Evolutionary conservation across 2,113 vertebrate genomes (phyloP), one percentile per base, ranked within the genome.

Genomic region (Abramis brama): DNA sequence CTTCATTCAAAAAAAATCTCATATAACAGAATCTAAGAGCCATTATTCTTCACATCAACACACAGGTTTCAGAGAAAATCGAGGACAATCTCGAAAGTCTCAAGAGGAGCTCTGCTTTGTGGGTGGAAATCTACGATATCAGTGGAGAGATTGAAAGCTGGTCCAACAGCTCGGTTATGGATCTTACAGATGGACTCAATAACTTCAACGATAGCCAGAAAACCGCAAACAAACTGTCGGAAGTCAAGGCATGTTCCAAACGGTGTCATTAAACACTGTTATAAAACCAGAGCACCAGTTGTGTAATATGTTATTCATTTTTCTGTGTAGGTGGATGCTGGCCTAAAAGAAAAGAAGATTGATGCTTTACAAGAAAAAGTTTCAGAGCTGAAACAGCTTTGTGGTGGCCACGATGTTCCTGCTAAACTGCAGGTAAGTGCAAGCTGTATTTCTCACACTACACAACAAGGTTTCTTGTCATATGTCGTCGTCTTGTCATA

Each of bases 121-220:
- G 98, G 98, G 96, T 97, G 10, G 96, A 99, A 17, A 93, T 99
- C 21, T 93, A 95, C 50, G 91, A 91, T 87, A 94, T 95, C 82
- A 96, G 92, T 68, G 95, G 97, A 4, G 96, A 98, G 84, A 93
- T 98, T 0, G 97, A 99, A 50, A 94, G 89, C 25, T 99, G 98
- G 98, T 95, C 95, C 6, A 95, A 91, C 82, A 94, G 86, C 62
- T 94, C 94, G 19, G 89, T 96, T 55, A 94, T 95, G n/a, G 96
- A 97, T 75, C 91, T 99, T 57, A 95, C 94, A 7, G 96, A 97
- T 89, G 95, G 90, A 84, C 92, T 98, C 82, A 95, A 82, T 93
- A 96, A 96, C 86, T 93, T 99, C 76, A 96, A 91, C 64, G 91
- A 94, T 92, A 98, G 96, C 86, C 95, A 95, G 87, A 94, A 91